Evolutionary conservation across 2,888 invertebrate genomes (phyloP), one percentile per base, ranked within the genome.

Genomic region (Megalurothrips usitatus): DNA sequence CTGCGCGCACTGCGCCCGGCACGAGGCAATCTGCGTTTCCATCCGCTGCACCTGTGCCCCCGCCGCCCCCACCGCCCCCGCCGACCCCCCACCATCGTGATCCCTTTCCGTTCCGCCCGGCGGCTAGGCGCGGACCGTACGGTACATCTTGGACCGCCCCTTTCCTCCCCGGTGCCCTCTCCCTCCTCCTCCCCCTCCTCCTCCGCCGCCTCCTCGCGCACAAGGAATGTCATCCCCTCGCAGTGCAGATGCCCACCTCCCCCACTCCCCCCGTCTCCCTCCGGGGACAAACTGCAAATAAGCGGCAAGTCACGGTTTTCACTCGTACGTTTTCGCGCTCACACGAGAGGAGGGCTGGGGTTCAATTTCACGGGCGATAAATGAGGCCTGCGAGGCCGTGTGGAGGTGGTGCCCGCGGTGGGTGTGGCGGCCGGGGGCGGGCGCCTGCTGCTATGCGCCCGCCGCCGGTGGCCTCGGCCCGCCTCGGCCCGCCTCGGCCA

Each of bases 271-370:
- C n/a, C n/a, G n/a, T n/a, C n/a, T 23, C 68, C 68, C 23, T 23
- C 23, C 68, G 68, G 52, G 52, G 68, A 68, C 68, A 63, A 63
- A 63, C 63, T n/a, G 23, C 68, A 68, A 68, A 23, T 19, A 68
- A 68, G 23, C 10, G 52, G 52, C 68, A 68, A n/a, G 68, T 43
- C 34, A 43, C 34, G 34, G 34, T 43, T 68, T 68, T 68, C 68
- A 68, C 68, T 19, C 68, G 23, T 23, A 23, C 23, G 68, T 68
- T 68, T 8, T 23, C 68, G 19, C 68, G 34, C 6, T 43, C 34
- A 4, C 34, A 43, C 34, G 6, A 2, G 6, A 43, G 34, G 34
- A 43, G 34, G 34, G 34, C 34, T 43, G 34, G n/a, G 34, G 34
- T 43, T 43, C 34, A 19, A 58, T 19, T 58, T 58, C 19, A 58